phyloP scores from a whole-genome alignment of 2,797 vertebrate species.

The Sebastes melanostomus region DNA sequence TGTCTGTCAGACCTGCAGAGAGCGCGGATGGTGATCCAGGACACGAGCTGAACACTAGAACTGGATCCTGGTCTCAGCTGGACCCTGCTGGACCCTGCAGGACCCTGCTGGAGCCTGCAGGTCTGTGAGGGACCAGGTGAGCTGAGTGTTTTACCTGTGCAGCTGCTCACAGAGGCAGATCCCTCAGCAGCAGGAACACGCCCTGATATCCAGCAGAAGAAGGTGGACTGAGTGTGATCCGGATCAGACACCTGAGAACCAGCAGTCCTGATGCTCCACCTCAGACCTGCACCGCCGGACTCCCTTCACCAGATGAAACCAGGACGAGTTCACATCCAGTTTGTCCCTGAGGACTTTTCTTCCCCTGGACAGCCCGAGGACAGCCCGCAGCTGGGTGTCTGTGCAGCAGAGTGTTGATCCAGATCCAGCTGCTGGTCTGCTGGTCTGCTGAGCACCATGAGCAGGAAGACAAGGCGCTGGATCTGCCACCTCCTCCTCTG shows the following conservation, averaged over 20 bases:
- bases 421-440: too few relatives aligned
- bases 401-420: slow-evolving; percentile 8
- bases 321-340: slow-evolving; percentile 59
- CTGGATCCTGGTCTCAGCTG: background rate
- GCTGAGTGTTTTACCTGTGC: slow-evolving; percentile 47
- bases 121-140: background rate
- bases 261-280: slow-evolving; percentile 57
- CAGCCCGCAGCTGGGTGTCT: background rate
- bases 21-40: background rate
- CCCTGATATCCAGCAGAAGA: slow-evolving; percentile 62
- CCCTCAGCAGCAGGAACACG: slow-evolving; percentile 71
- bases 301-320: slow-evolving; percentile 70
- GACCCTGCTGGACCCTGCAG: background rate
- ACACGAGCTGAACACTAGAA: background rate
- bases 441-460: slow-evolving; percentile 84
- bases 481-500: slow-evolving; percentile 90
- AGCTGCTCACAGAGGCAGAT: slow-evolving; percentile 45
- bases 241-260: slow-evolving; percentile 60
- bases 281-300: slow-evolving; percentile 39
- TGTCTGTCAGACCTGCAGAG: background rate
- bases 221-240: background rate
- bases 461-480: slow-evolving; percentile 91
- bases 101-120: too few relatives aligned
- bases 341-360: slow-evolving; percentile 49
- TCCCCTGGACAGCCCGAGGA: slow-evolving; percentile 61